Evolutionary conservation across 2,113 vertebrate genomes (phyloP).

Genomic region (Rhinolophus ferrumequinum): DNA sequence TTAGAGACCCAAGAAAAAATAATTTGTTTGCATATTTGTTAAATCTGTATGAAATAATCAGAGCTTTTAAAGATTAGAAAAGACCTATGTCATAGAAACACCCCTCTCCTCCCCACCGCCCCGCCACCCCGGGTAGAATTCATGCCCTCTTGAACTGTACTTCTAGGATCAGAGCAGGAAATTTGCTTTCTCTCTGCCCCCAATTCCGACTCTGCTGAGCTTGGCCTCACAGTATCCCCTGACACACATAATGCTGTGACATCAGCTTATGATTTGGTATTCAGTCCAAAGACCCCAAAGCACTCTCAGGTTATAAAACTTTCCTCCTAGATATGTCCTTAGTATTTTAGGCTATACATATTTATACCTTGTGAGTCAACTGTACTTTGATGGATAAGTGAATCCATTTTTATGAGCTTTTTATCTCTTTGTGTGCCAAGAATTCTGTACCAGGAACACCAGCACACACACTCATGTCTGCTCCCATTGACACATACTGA

Average conservation of each 20-base stretch:
- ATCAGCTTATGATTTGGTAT: slow-evolving; percentile 24
- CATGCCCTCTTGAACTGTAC: background rate
- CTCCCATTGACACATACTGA: background rate
- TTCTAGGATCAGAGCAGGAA: background rate
- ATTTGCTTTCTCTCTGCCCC: background rate
- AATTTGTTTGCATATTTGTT: background rate
- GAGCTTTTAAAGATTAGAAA: background rate
- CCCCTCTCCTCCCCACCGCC: no score
- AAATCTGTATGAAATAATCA: background rate
- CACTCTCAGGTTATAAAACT: slow-evolving; percentile 51
- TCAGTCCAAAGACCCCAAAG: background rate
- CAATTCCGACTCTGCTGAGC: background rate
- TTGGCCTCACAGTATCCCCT: background rate
- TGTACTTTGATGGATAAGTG: slow-evolving; percentile 60
- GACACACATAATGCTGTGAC: background rate
- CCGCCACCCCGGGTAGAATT: background rate
- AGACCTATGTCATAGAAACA: background rate
- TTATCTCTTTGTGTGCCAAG: slow-evolving; percentile 62
- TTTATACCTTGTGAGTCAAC: slow-evolving; percentile 64
- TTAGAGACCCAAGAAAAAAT: background rate
- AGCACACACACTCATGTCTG: slow-evolving; percentile 8
- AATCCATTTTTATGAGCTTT: slow-evolving; percentile 68
- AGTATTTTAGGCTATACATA: slow-evolving; percentile 71
- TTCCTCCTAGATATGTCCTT: slow-evolving; percentile 1
- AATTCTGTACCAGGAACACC: background rate